These are phyloP conservation scores for Drosophila ohnishii DNA, from an alignment of 1,140 invertebrate species.

Conservation along the genomic window DNA sequence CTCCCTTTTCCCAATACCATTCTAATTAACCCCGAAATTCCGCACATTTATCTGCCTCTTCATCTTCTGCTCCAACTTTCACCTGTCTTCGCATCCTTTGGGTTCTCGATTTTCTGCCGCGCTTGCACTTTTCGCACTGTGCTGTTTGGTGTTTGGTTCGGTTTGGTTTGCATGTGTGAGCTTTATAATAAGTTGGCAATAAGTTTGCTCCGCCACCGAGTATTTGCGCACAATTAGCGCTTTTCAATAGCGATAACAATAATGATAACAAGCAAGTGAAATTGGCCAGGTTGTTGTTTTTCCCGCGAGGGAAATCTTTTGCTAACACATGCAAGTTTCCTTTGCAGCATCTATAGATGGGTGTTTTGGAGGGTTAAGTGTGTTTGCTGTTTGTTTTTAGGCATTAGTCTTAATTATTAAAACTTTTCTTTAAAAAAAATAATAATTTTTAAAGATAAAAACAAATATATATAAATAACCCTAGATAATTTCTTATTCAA, in stretches of 20 bases:
- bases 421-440: not conserved
- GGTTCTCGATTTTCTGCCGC: constrained; percentile 14
- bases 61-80: constrained; percentile 36
- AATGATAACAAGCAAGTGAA: constrained; percentile 48
- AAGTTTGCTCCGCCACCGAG: constrained; percentile 38
- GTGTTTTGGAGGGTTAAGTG: not conserved
- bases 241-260: constrained; percentile 64
- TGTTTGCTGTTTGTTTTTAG: not conserved
- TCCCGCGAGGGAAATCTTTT: constrained; percentile 26
- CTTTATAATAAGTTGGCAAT: constrained; percentile 38
- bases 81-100: constrained; percentile 23
- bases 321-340: constrained; percentile 42
- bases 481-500: not conserved
- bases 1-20: constrained; percentile 28
- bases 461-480: not conserved
- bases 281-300: constrained; percentile 43
- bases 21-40: constrained; percentile 64
- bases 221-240: constrained; percentile 78
- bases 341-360: not conserved
- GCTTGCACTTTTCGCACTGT: constrained; percentile 31
- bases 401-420: not conserved
- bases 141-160: constrained; percentile 14
- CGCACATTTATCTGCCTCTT: constrained; percentile 33
- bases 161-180: constrained; percentile 36
- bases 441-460: not conserved